Evolutionary conservation across 2,888 invertebrate species (phyloP), one percentile per base, ranked within the genome.

Genomic region (Epistrophe grossulariae): DNA sequence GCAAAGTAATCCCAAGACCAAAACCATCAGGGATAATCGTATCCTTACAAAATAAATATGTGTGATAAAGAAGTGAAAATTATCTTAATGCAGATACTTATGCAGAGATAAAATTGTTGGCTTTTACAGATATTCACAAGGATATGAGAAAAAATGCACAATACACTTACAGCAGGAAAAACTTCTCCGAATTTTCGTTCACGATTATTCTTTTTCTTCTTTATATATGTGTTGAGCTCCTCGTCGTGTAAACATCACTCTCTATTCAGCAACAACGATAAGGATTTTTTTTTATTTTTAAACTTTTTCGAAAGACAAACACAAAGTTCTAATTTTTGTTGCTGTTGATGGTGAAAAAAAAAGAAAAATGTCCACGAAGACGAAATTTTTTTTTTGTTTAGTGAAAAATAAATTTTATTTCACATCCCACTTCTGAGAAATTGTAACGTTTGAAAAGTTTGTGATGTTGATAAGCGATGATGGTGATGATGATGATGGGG

Each of bases 91-190:
- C 82, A 82, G 82, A 85, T 82, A 73, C 84, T 85, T 85, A 85
- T 82, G 85, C 85, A 82, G 85, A 85, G 85, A 85, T 85, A 85
- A 74, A 78, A 79, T 66, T 82, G 73, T 85, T 85, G 85, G 78
- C 72, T 77, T 72, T 81, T 45, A 52, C 11, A 84, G 15, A 81
- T 50, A 77, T 77, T 28, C 76, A 68, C 59, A 52, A 57, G 50
- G 40, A 43, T 45, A 31, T 68, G 45, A 70, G 24, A 57, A 64
- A 62, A 76, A 77, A 81, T 78, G 57, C 73, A 85, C 68, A 85
- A 78, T 82, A 85, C 85, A 85, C 85, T 85, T 85, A 85, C 85
- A 79, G 82, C 78, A 82, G 66, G 80, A 60, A 76, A 77, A 80
- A 79, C 52, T 82, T 74, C 74, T 85, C 85, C 85, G 71, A 85